Base-by-base conservation (phyloP, 2,888 invertebrate genomes). In the Eupithecia dodoneata region DNA sequence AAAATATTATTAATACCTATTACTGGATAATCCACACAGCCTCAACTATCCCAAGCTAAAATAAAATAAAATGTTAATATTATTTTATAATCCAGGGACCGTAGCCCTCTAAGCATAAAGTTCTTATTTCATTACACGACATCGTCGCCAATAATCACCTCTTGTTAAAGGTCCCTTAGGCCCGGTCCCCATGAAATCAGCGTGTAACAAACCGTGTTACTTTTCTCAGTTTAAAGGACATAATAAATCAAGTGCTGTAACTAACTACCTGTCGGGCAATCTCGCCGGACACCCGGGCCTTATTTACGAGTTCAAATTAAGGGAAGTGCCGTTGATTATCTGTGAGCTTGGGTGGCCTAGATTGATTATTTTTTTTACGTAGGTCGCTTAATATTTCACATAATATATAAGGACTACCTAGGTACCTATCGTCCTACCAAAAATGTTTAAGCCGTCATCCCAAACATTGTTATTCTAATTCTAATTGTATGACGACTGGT, bases 271-370 rank as follows among this genome's bases (percentile, higher is more conserved):
- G 76, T 79, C 76, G 71, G 12, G 71, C 67, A 75, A 80, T 80
- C 78, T 76, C 73, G 73, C 77, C 73, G 73, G 80, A 78, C 75
- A 79, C 78, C 72, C 69, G 73, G 72, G 59, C 73, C 18, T 82
- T 80, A 81, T 81, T 82, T 82, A 82, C 76, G 80, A 78, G 67
- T 42, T 71, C 74, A 73, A 80, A 79, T 76, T 67, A 74, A 66
- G 2, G 47, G 45, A 49, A 47, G 12, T 47, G 70, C 70, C 49
- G 42, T 47, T 70, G 30, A 70, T 70, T 70, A 70, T 70, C 63
- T 72, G n/a, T 13, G 44, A 15, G 49, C 7, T 71, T 12, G 52
- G 12, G 63, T 63, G 63, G 63, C 63, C 30, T 63, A 63, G 30
- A 63, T 63, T 63, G 63, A 63, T 63, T 59, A 59, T 59, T 30